Evolutionary conservation across 2,888 invertebrate species (phyloP).

Genomic region (Protodeltote pygarga): DNA sequence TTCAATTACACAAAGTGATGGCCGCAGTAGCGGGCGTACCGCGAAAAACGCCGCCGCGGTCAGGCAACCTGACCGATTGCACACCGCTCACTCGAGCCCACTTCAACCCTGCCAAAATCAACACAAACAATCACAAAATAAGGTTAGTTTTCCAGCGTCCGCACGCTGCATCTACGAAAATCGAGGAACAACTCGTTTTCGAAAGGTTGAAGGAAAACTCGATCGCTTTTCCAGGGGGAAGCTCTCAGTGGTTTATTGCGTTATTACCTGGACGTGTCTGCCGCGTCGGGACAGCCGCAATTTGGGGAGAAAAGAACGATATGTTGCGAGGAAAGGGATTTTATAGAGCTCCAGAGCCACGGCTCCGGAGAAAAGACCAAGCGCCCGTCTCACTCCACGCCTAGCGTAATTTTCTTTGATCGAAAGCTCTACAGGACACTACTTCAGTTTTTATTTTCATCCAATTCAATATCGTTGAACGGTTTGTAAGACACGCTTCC

Average conservation of each 20-base stretch:
- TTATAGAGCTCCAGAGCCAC: conserved; percentile 73
- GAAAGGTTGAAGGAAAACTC: conserved; percentile 84
- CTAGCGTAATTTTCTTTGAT: conserved; percentile 83
- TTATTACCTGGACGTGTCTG: conserved; percentile 87
- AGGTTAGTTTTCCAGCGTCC: conserved; percentile 67
- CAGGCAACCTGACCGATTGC: conserved; percentile 78
- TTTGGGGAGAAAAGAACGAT: conserved; percentile 83
- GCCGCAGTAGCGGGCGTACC: conserved; percentile 73
- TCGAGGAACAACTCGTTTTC: conserved; percentile 80
- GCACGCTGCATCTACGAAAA: conserved; percentile 61
- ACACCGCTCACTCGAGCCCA: conserved; percentile 64
- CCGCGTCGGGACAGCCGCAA: conserved; percentile 83
- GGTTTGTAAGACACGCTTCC: conserved; percentile 62
- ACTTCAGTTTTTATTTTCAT: conserved; percentile 79
- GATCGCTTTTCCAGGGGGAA: conserved; percentile 85
- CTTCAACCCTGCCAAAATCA: conserved; percentile 59
- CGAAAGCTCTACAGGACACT: conserved; percentile 76
- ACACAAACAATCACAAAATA: conserved; percentile 68
- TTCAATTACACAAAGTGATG: conserved; percentile 86
- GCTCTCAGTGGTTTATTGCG: conserved; percentile 87
- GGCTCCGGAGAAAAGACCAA: conserved; percentile 73
- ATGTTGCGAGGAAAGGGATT: conserved; percentile 83
- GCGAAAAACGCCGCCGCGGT: conserved; percentile 80
- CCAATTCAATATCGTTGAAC: conserved; percentile 75
- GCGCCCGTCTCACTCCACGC: conserved; percentile 64